These are phyloP conservation scores for Luidia sarsii DNA, from an alignment of 53 echinoderm and acorn worm genomes.

Conservation along the genomic window DNA sequence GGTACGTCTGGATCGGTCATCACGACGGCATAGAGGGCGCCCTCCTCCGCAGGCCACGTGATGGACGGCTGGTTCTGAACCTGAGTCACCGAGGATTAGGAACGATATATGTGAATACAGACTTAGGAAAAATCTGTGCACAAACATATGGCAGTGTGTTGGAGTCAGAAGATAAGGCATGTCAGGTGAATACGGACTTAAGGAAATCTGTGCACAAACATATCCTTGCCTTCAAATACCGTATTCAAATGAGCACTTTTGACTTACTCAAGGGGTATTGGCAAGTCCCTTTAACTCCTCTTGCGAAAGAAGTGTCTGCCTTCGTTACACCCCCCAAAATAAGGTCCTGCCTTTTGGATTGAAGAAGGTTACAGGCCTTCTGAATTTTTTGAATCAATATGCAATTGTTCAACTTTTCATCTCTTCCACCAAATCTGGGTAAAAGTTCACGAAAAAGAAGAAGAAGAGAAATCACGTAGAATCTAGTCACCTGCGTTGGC, in stretches of 20 bases:
- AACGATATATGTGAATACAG: background rate
- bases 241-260: too few relatives aligned
- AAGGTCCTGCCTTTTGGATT: too few relatives aligned
- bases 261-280: too few relatives aligned
- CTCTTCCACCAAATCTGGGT: background rate
- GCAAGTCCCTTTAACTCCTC: too few relatives aligned
- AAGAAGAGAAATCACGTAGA: background rate
- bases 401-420: background rate
- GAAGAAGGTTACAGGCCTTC: too few relatives aligned
- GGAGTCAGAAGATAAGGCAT: background rate
- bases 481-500: constrained; percentile 91
- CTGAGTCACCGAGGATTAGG: constrained; percentile 47
- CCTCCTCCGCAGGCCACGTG: constrained; percentile 76
- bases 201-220: background rate
- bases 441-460: background rate
- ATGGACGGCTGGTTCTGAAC: constrained; percentile 79
- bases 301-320: too few relatives aligned
- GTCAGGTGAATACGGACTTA: background rate
- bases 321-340: too few relatives aligned
- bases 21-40: constrained; percentile 78
- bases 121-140: background rate
- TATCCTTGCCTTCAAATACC: too few relatives aligned
- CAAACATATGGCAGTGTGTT: background rate
- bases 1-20: constrained; percentile 97
- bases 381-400: too few relatives aligned